Percentiles rank a stretch among this genome's conserved stretches.
These are phyloP conservation scores for Astropecten irregularis DNA, from an alignment of 53 echinoderm and acorn worm genomes.

Conservation along the genomic window DNA sequence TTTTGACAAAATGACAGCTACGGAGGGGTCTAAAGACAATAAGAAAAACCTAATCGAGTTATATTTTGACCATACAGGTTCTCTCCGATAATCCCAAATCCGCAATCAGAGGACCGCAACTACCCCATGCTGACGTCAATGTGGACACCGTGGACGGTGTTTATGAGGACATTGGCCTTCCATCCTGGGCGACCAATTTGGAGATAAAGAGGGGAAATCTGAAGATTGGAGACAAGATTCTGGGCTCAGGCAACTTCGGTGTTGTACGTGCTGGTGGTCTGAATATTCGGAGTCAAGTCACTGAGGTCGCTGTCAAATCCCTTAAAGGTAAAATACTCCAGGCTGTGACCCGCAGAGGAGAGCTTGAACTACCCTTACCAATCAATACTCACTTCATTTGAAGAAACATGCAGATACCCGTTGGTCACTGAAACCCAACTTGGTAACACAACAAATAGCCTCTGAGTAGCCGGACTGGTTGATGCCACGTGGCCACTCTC, in stretches of 20 bases:
- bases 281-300: background rate
- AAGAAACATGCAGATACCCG: too few relatives aligned
- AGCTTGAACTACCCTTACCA: too few relatives aligned
- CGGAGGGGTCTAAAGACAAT: too few relatives aligned
- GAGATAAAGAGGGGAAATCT: background rate
- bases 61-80: background rate
- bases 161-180: background rate
- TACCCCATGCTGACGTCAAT: background rate
- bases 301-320: background rate
- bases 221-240: background rate
- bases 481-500: too few relatives aligned
- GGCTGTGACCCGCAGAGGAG: too few relatives aligned
- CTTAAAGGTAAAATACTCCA: slow-evolving; percentile 8
- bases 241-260: background rate
- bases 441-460: too few relatives aligned
- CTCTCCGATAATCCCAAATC: background rate
- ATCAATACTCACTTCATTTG: too few relatives aligned
- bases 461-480: too few relatives aligned
- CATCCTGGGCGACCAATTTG: background rate
- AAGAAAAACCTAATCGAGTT: too few relatives aligned
- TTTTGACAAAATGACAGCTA: too few relatives aligned
- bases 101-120: background rate
- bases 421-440: too few relatives aligned
- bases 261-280: too few relatives aligned
- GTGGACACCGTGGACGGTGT: background rate